Conservation (phyloP, 2,888 invertebrate genomes). For the Heteromurus nitidus region DNA sequence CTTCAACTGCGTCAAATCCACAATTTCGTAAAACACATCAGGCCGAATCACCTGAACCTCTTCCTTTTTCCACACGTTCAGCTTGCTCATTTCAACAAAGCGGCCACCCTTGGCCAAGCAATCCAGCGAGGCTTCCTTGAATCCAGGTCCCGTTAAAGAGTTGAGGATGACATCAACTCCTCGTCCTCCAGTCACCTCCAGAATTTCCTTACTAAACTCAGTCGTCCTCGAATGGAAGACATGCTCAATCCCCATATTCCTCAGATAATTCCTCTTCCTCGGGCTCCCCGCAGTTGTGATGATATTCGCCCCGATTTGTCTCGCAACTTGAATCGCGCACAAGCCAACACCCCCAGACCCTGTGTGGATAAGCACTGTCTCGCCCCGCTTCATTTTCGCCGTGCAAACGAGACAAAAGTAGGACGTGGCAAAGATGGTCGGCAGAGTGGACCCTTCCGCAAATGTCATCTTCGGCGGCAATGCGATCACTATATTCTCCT, state of each 20-base stretch:
- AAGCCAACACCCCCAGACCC: slow-evolving; percentile 60
- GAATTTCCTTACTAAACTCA: slow-evolving; percentile 22
- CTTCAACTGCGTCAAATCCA: slow-evolving; percentile 41
- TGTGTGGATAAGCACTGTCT: slow-evolving; percentile 48
- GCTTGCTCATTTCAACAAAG: slow-evolving; percentile 56
- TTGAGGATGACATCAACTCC: slow-evolving; percentile 57
- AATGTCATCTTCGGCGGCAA: background rate
- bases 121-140: slow-evolving; percentile 51
- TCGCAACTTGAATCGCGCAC: slow-evolving; percentile 28
- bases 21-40: slow-evolving; percentile 39
- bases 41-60: slow-evolving; percentile 33
- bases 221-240: slow-evolving; percentile 47
- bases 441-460: slow-evolving; percentile 40
- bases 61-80: slow-evolving; percentile 39
- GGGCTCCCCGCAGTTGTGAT: slow-evolving; percentile 50
- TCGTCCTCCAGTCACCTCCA: slow-evolving; percentile 17
- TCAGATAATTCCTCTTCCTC: slow-evolving; percentile 36
- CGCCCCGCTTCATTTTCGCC: slow-evolving; percentile 22
- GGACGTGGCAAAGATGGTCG: slow-evolving; percentile 33
- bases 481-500: background rate
- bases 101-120: slow-evolving; percentile 20
- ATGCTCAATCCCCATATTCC: slow-evolving; percentile 37
- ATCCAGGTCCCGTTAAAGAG: slow-evolving; percentile 40
- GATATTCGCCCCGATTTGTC: slow-evolving; percentile 31
- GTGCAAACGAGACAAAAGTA: slow-evolving; percentile 32